Evolutionary conservation across 2,113 vertebrate species (phyloP).

Genomic region (Lutjanus erythropterus): DNA sequence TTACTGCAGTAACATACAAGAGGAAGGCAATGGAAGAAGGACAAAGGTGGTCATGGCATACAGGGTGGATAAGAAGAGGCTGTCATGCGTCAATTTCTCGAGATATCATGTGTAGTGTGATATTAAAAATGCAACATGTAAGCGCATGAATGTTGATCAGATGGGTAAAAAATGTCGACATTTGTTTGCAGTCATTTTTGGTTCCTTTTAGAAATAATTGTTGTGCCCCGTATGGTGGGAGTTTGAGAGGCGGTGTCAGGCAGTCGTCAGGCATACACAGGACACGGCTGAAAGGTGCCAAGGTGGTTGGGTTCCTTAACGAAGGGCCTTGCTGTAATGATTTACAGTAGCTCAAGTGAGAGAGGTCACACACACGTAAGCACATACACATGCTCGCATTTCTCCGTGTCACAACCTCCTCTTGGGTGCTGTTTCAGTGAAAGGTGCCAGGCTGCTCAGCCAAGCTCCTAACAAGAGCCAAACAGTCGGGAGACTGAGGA

Average conservation of each 20-base stretch:
- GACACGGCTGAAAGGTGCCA: slow-evolving; percentile 63
- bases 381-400: slow-evolving; percentile 41
- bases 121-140: neutral
- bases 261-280: slow-evolving; percentile 40
- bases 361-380: slow-evolving; percentile 53
- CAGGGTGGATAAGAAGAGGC: slow-evolving; percentile 1
- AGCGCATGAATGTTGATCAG: slow-evolving; percentile 8
- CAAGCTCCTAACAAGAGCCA: slow-evolving; percentile 83
- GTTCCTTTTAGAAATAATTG: slow-evolving; percentile 42
- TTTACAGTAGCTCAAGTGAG: slow-evolving; percentile 71
- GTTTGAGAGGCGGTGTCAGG: slow-evolving; percentile 51
- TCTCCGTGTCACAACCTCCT: slow-evolving; percentile 70
- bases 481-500: slow-evolving; percentile 67
- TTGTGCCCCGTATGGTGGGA: slow-evolving; percentile 20
- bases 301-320: slow-evolving; percentile 61
- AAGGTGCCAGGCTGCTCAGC: slow-evolving; percentile 77
- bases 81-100: slow-evolving; percentile 21
- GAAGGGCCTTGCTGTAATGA: slow-evolving; percentile 74
- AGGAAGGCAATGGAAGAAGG: slow-evolving; percentile 14
- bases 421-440: slow-evolving; percentile 79
- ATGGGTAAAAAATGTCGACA: neutral
- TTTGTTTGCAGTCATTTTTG: slow-evolving; percentile 35
- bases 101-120: neutral
- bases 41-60: slow-evolving; percentile 4
- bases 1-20: slow-evolving; percentile 36